A percentile compares a stretch with the other conserved stretches of the same genome.
These are phyloP conservation scores for Saccostrea glomerata DNA, from an alignment of 1,140 invertebrate genomes.

Conservation along the genomic window DNA sequence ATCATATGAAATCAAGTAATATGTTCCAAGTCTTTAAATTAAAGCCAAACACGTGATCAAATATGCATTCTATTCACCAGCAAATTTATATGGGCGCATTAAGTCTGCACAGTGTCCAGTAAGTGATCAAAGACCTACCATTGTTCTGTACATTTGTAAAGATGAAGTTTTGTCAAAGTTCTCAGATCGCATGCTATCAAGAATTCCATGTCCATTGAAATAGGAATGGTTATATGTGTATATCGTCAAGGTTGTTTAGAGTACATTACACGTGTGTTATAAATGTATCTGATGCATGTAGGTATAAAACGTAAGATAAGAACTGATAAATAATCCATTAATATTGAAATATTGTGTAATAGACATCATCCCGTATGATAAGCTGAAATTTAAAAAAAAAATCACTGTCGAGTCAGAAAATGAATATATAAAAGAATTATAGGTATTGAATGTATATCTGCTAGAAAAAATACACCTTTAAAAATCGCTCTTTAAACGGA, in stretches of 20 bases:
- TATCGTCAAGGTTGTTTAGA: not conserved
- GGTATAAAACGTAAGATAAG: not conserved
- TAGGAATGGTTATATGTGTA: not conserved
- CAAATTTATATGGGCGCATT: too few species aligned
- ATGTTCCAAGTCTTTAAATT: not conserved
- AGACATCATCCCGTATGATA: constrained; percentile 6
- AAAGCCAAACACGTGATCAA: not conserved
- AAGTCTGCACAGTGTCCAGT: not conserved
- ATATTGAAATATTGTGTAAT: constrained; percentile 13
- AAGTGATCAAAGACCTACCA: too few species aligned
- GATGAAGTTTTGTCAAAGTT: not conserved
- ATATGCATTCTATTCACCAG: not conserved
- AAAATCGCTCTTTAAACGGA: too few species aligned
- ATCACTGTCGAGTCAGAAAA: not conserved
- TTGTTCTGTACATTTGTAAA: too few species aligned
- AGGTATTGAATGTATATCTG: too few species aligned
- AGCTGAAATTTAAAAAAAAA: not conserved
- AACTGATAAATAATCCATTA: constrained; percentile 14
- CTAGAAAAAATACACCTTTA: too few species aligned
- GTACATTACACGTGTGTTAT: constrained; percentile 19
- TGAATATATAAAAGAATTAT: not conserved
- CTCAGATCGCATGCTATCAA: not conserved
- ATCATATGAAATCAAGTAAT: not conserved
- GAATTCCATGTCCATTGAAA: not conserved
- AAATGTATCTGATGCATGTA: constrained; percentile 23